Evolutionary conservation across 2,797 vertebrate species (phyloP).

Genomic region (Dicrostonyx torquatus): DNA sequence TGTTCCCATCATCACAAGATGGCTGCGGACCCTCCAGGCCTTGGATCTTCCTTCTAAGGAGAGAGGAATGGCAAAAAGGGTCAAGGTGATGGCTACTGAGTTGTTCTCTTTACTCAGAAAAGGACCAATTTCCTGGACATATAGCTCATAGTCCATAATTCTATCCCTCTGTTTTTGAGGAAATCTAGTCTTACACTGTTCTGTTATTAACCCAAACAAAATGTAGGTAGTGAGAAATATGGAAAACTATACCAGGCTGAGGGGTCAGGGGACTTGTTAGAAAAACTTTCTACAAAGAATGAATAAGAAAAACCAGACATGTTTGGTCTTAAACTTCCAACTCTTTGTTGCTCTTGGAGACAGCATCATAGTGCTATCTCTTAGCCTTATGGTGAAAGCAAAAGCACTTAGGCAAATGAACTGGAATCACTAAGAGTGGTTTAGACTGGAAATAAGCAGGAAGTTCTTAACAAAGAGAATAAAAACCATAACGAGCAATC

Average conservation of each 20-base stretch:
- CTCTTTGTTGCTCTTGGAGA: neutral
- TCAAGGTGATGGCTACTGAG: neutral
- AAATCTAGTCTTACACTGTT: neutral
- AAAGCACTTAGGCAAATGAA: neutral
- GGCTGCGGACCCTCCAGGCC: neutral
- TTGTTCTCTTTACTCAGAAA: neutral
- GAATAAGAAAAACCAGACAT: conserved; percentile 1
- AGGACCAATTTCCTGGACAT: neutral
- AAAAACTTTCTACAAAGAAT: neutral
- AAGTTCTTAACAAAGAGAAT: neutral
- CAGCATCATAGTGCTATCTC: neutral
- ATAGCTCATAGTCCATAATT: neutral
- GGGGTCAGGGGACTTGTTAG: neutral
- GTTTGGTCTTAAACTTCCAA: neutral
- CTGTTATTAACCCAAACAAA: neutral
- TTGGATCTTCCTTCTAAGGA: neutral
- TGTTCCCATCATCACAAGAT: neutral
- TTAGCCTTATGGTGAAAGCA: neutral
- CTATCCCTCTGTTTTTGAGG: neutral
- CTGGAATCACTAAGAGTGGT: neutral
- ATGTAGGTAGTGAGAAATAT: neutral
- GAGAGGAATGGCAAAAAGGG: neutral
- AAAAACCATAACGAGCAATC: neutral
- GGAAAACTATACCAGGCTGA: neutral
- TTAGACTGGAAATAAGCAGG: neutral